Evolutionary conservation across 2,113 vertebrate species (phyloP).

Genomic region (Phrynosoma blainvillii): DNA sequence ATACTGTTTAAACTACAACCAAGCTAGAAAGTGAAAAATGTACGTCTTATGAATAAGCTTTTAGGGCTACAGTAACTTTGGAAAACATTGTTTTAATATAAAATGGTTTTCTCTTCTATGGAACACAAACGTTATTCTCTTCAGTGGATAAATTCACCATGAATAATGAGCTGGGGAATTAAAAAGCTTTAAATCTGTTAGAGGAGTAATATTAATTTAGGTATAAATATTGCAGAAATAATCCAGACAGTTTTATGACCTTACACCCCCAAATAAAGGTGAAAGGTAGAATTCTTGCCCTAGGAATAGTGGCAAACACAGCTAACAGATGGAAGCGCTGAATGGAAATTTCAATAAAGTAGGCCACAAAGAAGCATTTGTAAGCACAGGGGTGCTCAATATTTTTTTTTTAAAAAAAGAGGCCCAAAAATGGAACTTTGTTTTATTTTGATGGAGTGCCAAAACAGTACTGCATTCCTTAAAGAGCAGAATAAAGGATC

Average conservation of each 20-base stretch:
- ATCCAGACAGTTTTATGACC: slow-evolving; percentile 88
- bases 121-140: slow-evolving; percentile 75
- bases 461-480: slow-evolving; percentile 84
- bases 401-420: slow-evolving; percentile 48
- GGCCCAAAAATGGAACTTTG: slow-evolving; percentile 83
- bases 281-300: slow-evolving; percentile 83
- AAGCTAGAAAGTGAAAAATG: slow-evolving; percentile 23
- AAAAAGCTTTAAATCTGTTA: slow-evolving; percentile 85
- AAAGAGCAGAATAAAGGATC: slow-evolving; percentile 83
- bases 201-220: slow-evolving; percentile 85
- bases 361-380: slow-evolving; percentile 85
- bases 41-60: slow-evolving; percentile 41
- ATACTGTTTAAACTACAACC: neutral
- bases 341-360: slow-evolving; percentile 88
- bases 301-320: slow-evolving; percentile 81
- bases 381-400: slow-evolving; percentile 77
- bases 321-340: slow-evolving; percentile 84
- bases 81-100: slow-evolving; percentile 60
- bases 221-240: slow-evolving; percentile 86
- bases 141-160: slow-evolving; percentile 59
- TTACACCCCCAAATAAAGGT: slow-evolving; percentile 82
- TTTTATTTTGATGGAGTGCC: slow-evolving; percentile 86
- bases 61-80: slow-evolving; percentile 53
- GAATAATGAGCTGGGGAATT: slow-evolving; percentile 80
- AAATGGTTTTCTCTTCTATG: slow-evolving; percentile 66